A percentile compares a stretch with the other conserved stretches of the same genome.
Evolutionary conservation across 2,113 vertebrate species (phyloP).

Genomic region (Strix aluco): DNA sequence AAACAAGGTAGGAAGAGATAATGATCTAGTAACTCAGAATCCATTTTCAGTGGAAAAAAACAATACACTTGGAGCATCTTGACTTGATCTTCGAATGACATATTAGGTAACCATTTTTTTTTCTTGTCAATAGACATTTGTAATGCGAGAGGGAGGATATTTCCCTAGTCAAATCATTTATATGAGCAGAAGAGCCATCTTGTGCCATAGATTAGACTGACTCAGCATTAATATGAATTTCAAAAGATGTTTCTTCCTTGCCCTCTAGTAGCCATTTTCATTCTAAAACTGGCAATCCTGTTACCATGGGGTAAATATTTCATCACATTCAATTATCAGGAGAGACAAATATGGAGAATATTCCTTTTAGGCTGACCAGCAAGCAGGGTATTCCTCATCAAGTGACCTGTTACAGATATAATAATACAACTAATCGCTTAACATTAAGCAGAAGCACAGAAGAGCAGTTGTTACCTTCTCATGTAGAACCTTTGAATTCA

Average conservation of each 20-base stretch:
- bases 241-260: background rate
- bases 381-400: background rate
- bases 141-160: background rate
- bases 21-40: background rate
- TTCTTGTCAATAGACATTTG: background rate
- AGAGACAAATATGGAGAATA: background rate
- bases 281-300: background rate
- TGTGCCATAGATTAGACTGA: background rate
- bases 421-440: background rate
- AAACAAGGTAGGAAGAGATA: background rate
- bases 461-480: background rate
- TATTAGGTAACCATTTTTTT: background rate
- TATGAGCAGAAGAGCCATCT: background rate
- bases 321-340: background rate
- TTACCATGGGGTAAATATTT: background rate
- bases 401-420: background rate
- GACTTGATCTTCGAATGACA: background rate
- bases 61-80: background rate
- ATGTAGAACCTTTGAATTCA: background rate
- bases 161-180: background rate
- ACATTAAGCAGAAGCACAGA: background rate
- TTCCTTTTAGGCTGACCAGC: background rate
- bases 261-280: background rate
- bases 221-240: background rate
- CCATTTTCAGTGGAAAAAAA: background rate